A percentile compares a stretch with the other conserved stretches of the same genome.
Conservation (phyloP, 1,140 invertebrate genomes). For the Achroia grisella region DNA sequence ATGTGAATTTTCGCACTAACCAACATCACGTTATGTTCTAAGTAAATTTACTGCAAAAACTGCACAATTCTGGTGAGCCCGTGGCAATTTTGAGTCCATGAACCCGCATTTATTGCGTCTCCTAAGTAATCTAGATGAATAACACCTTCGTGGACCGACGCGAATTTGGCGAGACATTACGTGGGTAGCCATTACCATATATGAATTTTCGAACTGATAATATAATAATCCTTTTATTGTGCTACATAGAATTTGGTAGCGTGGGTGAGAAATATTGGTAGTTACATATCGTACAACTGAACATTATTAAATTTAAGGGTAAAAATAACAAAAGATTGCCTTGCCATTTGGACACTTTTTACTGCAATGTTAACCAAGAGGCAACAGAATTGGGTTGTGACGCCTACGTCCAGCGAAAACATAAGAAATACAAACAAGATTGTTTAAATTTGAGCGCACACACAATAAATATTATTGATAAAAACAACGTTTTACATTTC, state of each 20-base stretch:
- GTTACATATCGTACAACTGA: constrained; percentile 16
- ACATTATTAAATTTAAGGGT: constrained; percentile 20
- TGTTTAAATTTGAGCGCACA: constrained; percentile 37
- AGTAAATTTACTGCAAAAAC: constrained; percentile 54
- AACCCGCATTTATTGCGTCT: constrained; percentile 46
- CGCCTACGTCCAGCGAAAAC: constrained; percentile 51
- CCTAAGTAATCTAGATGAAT: constrained; percentile 53
- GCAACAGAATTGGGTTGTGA: constrained; percentile 44
- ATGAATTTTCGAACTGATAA: constrained; percentile 29
- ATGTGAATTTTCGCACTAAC: constrained; percentile 40
- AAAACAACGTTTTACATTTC: constrained; percentile 46
- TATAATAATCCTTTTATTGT: constrained; percentile 41
- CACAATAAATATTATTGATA: constrained; percentile 64
- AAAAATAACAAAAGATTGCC: constrained; percentile 30
- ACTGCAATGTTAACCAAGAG: constrained; percentile 35
- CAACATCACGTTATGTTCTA: constrained; percentile 33
- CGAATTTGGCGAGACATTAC: constrained; percentile 40
- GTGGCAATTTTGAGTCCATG: constrained; percentile 38
- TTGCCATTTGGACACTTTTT: constrained; percentile 28
- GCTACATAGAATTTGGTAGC: constrained; percentile 36
- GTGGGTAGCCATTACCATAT: constrained; percentile 42
- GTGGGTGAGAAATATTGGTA: constrained; percentile 46
- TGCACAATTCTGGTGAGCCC: constrained; percentile 50
- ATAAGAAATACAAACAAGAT: constrained; percentile 48
- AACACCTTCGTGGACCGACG: constrained; percentile 43